Base-by-base conservation (phyloP, 2,888 invertebrate genomes). In the Apotomis turbidana region DNA sequence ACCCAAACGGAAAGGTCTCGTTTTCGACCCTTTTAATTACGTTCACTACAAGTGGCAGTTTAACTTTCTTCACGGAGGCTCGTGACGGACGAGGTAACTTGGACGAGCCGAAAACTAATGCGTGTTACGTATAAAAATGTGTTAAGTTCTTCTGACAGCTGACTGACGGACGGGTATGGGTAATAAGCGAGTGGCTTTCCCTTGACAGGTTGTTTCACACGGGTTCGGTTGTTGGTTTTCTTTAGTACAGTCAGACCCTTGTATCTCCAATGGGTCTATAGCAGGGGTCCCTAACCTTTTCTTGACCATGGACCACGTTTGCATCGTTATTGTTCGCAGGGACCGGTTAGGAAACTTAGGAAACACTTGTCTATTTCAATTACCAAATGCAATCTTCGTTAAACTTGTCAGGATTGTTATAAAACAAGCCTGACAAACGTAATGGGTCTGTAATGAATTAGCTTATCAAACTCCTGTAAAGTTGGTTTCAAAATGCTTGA, bases 161-260 rank as follows among this genome's bases (percentile, higher is more conserved):
- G 66, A 66, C 66, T 55, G 66, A 66, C 66, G 55, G 66, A 66
- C 66, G 55, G 66, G 27, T 27, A 46, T 55, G n/a, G 66, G 3
- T 66, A 13, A 4, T 44, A 41, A 52, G 44, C 52, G 41, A 15
- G 44, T 27, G 27, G 66, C 66, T 66, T 66, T 66, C 66, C 66
- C 27, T 57, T 36, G 15, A 15, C 27, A 6, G 60, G 10, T 60
- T 52, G 13, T 5, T 55, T 55, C 54, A 64, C 44, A 55, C 44
- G 55, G 44, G 44, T 55, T 54, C 10, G 12, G 15, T 36, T 57
- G 55, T 27, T 54, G 13, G 3, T 27, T 54, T 15, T 27, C 9
- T 3, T 4, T 55, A n/a, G 9, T 27, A 41, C 41, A 41, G 3
- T 41, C 41, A 41, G 41, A 27, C 27, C 27, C 27, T 27, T 27